Evolutionary conservation across 2,113 vertebrate genomes (phyloP).

Genomic region (Lanius collurio): DNA sequence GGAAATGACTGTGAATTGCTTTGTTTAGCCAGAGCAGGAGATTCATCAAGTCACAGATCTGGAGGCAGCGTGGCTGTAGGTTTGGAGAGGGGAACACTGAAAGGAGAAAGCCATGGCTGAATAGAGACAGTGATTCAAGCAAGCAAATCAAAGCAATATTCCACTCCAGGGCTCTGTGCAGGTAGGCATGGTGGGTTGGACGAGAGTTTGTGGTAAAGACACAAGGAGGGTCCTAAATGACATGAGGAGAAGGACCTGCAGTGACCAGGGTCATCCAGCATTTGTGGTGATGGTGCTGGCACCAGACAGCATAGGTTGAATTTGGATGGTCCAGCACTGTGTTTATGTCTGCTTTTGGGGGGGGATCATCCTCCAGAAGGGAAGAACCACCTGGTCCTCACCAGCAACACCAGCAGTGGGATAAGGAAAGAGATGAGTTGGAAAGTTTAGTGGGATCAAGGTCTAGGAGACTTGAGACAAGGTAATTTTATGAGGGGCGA

Average conservation of each 20-base stretch:
- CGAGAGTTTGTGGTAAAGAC: not conserved
- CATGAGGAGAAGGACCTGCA: not conserved
- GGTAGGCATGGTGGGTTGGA: accelerated
- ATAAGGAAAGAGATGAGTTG: not conserved
- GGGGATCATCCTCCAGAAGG: not conserved
- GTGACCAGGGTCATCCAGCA: not conserved
- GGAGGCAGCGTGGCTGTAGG: not conserved
- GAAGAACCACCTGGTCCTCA: not conserved
- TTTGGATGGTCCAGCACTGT: not conserved
- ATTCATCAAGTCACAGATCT: not conserved
- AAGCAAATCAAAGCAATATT: not conserved
- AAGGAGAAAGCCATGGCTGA: not conserved
- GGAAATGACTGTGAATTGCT: not conserved
- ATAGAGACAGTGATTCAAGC: not conserved
- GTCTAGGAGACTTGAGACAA: conserved; percentile 25
- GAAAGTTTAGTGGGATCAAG: conserved; percentile 52
- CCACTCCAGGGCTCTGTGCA: not conserved
- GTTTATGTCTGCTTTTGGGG: not conserved
- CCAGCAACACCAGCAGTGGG: not conserved
- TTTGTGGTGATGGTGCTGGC: not conserved
- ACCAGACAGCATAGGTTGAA: not conserved
- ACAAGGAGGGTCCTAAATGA: not conserved
- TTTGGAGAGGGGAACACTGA: not conserved
- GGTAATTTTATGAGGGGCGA: conserved; percentile 48
- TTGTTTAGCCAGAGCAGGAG: not conserved